Base-by-base conservation (phyloP, 2,797 vertebrate genomes). In the Euphonia xanthogaster region DNA sequence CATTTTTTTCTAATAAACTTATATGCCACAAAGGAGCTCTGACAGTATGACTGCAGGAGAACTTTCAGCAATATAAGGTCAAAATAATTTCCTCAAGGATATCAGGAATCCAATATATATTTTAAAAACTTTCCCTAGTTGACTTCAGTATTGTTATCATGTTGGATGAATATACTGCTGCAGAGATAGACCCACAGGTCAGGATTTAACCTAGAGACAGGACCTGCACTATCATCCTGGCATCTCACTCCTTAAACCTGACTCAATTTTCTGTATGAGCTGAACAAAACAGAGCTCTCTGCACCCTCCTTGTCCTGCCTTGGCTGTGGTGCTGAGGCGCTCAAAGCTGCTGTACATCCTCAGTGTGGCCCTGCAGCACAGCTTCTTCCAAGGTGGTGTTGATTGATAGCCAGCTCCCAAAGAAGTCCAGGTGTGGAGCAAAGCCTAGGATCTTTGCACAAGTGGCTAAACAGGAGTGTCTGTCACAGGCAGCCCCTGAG, bases 31-130 rank as follows among this genome's bases (percentile, higher is more conserved):
- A 88, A 96, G 93, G 92, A 95, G 57, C 61, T 74, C 88, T 90
- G 92, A 89, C 93, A 90, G 85, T 93, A 57, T 94, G 87, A 96
- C 93, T 88, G 55, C 45, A 9, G 79, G 91, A 88, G 89, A 95
- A 93, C 85, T 91, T 94, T 81, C 79, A 91, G 93, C 96, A 96
- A 79, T 91, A 93, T 77, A 80, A 89, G 92, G 96, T 97, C 96
- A 94, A 96, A 96, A 96, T 96, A 94, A 95, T 97, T 96, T 97
- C 96, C 88, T 94, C 80, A 76, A 96, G 92, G 94, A 95, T 91
- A 88, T 92, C 86, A 81, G 83, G 85, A 88, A 95, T 94, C 88
- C 86, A 93, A 80, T 88, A 93, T 95, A 81, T 92, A 77, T 95
- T 90, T 93, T 27, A 96, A 95, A 95, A 94, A 86, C 73, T 96